Conservation (phyloP, 2,113 vertebrate genomes). For the Gallinago media region DNA sequence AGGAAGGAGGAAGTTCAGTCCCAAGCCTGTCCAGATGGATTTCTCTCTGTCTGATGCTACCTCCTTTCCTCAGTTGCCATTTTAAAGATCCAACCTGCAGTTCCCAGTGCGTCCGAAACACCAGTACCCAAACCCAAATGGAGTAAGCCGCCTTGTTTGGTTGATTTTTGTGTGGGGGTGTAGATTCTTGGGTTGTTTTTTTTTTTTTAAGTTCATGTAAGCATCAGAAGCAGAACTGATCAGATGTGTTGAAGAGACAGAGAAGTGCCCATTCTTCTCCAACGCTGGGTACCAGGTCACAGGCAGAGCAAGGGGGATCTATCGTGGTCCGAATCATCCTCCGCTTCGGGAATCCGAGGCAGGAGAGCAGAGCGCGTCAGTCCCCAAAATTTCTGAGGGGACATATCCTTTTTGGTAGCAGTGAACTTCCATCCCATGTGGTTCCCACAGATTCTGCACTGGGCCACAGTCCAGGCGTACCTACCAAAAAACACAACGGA, state of each 20-base stretch:
- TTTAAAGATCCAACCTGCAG: neutral
- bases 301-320: conserved; percentile 88
- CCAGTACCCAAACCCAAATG: neutral
- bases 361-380: conserved; percentile 93
- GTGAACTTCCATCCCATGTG: conserved; percentile 99
- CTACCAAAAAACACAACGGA: conserved; percentile 59
- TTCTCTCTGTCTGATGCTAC: neutral
- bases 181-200: neutral
- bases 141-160: neutral
- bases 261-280: neutral
- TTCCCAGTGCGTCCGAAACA: neutral
- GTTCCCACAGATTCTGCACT: conserved; percentile 89
- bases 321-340: conserved; percentile 80
- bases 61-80: neutral
- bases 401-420: conserved; percentile 92
- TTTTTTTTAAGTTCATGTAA: neutral
- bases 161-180: neutral
- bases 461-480: conserved; percentile 96
- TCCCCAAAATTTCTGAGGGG: conserved; percentile 93
- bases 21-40: neutral
- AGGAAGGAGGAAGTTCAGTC: neutral
- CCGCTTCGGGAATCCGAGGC: conserved; percentile 88
- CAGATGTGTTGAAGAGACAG: neutral
- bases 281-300: conserved; percentile 64
- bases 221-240: conserved; percentile 17